phyloP scores from a whole-genome alignment of 2,888 invertebrate genomes.

The Idaea biselata region DNA sequence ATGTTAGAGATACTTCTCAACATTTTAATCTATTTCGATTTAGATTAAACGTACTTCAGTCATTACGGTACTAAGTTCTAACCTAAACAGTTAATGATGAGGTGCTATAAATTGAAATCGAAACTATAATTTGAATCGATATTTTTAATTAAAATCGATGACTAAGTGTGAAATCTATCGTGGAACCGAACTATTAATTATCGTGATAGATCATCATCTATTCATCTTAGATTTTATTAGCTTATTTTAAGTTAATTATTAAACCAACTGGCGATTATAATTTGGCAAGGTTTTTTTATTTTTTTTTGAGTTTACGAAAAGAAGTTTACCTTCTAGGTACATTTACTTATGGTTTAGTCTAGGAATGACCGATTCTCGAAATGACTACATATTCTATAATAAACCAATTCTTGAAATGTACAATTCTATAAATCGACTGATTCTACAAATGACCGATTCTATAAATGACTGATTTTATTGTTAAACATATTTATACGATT shows the following conservation, averaged over 20 bases:
- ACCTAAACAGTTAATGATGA: slow-evolving; percentile 48
- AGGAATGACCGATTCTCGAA: no score
- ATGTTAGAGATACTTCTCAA: no score
- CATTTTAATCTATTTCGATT: no score
- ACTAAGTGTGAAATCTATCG: slow-evolving; percentile 63
- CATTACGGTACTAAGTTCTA: slow-evolving; percentile 5
- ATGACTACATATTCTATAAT: no score
- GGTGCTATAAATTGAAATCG: slow-evolving; percentile 57
- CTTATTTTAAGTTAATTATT: slow-evolving; percentile 63
- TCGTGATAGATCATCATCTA: slow-evolving; percentile 77
- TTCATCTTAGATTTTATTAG: slow-evolving; percentile 65
- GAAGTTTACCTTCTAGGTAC: no score
- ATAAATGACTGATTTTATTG: no score
- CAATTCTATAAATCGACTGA: no score
- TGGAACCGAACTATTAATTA: slow-evolving; percentile 72
- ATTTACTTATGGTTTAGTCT: no score
- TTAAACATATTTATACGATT: no score
- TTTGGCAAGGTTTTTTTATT: slow-evolving; percentile 19
- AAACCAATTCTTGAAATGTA: no score
- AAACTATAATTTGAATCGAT: slow-evolving; percentile 70
- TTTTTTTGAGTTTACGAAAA: slow-evolving; percentile 9
- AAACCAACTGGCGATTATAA: slow-evolving; percentile 19
- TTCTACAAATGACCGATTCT: no score
- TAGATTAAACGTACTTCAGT: background rate
- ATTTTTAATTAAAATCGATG: slow-evolving; percentile 79